Base-by-base conservation (phyloP, 2,797 vertebrate genomes). In the Geotria australis region DNA sequence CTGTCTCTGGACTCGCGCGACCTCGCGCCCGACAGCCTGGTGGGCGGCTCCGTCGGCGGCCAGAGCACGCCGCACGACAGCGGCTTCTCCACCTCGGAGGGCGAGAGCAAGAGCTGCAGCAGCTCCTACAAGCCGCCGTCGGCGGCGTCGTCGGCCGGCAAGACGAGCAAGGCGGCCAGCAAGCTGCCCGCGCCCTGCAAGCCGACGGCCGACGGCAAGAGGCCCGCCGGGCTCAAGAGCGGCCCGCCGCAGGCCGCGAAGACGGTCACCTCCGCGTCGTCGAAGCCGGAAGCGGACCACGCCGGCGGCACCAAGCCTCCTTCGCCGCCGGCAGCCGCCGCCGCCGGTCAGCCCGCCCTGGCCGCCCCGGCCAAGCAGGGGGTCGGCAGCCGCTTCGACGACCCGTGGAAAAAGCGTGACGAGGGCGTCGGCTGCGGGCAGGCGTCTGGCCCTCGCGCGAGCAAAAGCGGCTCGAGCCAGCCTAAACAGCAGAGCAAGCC, bases 401-500 rank as follows among this genome's bases (percentile, higher is more conserved):
- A 98, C 66, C 91, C 91, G 53, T 98, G 91, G 91, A 68, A 94
- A 62, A 89, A 81, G 66, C 77, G 83, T 12, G 75, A 76, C 62
- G 76, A 73, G 11, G 62, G 9, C 13, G 71, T 72, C 56, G 80
- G 81, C 56, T 63, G 66, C 10, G 76, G 69, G 62, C 24, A 5
- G 24, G 24, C 24, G 24, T 38, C 24, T 38, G 24, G 24, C 24
- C n/a, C n/a, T n/a, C 24, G 24, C 24, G 24, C 24, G 38, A 24
- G 24, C 24, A 38, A 38, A 38, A 38, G 24, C 38, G 38, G 24
- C 5, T 38, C 24, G 24, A 24, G 24, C 24, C 24, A 38, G 24
- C 38, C 24, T 24, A 38, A 38, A 38, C 24, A 38, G 38, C 24
- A 38, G 24, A 38, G 24, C 24, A 38, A 38, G 38, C 24, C 24